Evolutionary conservation across 1,140 invertebrate genomes (phyloP).

Genomic region (Samia ricini): DNA sequence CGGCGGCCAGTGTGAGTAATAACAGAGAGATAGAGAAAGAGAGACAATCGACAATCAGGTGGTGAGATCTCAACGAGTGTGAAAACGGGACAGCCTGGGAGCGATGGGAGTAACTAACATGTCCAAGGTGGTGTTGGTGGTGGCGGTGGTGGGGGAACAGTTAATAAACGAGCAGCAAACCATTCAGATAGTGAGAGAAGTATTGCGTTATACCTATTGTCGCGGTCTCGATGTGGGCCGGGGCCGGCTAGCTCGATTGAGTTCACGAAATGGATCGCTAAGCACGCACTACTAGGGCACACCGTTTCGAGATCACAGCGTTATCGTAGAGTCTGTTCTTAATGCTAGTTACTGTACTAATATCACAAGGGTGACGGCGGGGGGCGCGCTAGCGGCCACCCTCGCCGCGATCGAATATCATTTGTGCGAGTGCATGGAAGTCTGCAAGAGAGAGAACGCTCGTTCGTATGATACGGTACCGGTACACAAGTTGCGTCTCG

Average conservation of each 20-base stretch:
- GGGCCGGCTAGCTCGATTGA: background rate
- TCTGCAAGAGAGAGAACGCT: conserved; percentile 81
- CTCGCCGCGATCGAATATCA: conserved; percentile 82
- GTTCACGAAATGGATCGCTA: conserved; percentile 11
- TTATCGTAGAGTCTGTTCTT: conserved; percentile 58
- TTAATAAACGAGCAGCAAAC: conserved; percentile 75
- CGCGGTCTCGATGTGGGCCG: conserved; percentile 13
- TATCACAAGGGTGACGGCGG: conserved; percentile 44
- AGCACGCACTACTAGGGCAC: conserved; percentile 57
- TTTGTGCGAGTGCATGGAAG: conserved; percentile 85
- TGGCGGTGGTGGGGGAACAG: conserved; percentile 42
- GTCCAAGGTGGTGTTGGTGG: conserved; percentile 24
- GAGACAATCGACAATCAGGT: conserved; percentile 35
- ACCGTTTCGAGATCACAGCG: conserved; percentile 64
- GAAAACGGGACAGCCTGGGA: conserved; percentile 28
- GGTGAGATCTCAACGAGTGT: conserved; percentile 41
- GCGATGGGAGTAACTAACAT: conserved; percentile 50
- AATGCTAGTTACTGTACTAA: conserved; percentile 58
- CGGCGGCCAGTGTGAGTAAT: conserved; percentile 19
- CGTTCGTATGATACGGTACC: conserved; percentile 41
- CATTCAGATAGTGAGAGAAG: conserved; percentile 53
- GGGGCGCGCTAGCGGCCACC: conserved; percentile 74
- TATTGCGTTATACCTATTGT: conserved; percentile 58
- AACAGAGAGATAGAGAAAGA: conserved; percentile 24
- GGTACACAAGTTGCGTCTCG: conserved; percentile 10